These are phyloP conservation scores for Albula goreensis DNA, from an alignment of 2,113 vertebrate genomes.

Conservation along the genomic window DNA sequence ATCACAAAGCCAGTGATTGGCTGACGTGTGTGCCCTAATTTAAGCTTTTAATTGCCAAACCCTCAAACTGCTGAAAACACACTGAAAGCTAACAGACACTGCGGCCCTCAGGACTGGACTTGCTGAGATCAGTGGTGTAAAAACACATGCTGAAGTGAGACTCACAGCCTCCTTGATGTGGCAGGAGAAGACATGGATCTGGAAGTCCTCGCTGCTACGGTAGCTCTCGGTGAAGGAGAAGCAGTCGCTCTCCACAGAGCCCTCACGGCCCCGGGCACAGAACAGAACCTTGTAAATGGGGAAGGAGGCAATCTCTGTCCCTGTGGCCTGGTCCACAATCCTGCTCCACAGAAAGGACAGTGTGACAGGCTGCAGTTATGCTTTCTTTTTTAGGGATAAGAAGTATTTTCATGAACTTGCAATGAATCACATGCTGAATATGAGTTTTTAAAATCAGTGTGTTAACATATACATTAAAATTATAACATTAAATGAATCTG, in stretches of 20 bases:
- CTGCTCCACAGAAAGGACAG: conserved; percentile 56
- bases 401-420: no score
- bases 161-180: conserved; percentile 98
- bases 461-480: no score
- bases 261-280: conserved; percentile 87
- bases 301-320: conserved; percentile 85
- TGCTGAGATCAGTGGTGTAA: background rate
- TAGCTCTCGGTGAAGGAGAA: conserved; percentile 97
- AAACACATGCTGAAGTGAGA: conserved; percentile 30
- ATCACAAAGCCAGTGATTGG: no score
- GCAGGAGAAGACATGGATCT: conserved; percentile 97
- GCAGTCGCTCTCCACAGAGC: conserved; percentile 85
- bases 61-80: no score
- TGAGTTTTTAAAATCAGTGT: no score
- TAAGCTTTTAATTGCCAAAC: no score
- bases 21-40: no score
- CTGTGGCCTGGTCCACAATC: conserved; percentile 83
- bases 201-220: conserved; percentile 91
- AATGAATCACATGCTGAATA: no score
- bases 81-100: no score
- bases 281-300: conserved; percentile 97
- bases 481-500: no score
- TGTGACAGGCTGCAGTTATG: background rate
- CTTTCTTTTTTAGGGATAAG: background rate
- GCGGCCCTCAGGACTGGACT: no score